These are phyloP conservation scores for Lophura nycthemera DNA, from an alignment of 2,113 vertebrate species.

Conservation along the genomic window DNA sequence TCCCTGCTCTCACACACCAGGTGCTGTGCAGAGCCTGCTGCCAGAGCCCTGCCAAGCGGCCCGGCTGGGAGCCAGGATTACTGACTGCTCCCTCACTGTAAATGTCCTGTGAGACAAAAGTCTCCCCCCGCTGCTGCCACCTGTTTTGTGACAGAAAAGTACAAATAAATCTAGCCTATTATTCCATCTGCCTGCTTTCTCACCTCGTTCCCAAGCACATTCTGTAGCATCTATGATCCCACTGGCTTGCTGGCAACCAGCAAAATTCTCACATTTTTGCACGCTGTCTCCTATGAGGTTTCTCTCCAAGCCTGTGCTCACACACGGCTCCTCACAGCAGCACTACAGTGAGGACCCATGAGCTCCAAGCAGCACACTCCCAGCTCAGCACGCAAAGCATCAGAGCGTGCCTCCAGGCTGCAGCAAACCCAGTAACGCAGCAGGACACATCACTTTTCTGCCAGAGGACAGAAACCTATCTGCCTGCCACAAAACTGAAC, in stretches of 20 bases:
- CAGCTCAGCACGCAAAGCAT: fast-evolving
- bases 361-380: fast-evolving
- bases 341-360: fast-evolving
- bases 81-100: not conserved
- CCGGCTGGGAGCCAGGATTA: not conserved
- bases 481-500: not conserved
- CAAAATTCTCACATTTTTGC: not conserved
- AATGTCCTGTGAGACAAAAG: not conserved
- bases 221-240: not conserved
- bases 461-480: not conserved
- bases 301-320: fast-evolving
- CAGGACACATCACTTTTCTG: not conserved
- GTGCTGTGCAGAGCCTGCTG: not conserved
- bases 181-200: not conserved
- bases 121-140: not conserved
- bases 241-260: not conserved
- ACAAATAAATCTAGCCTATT: not conserved
- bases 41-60: not conserved
- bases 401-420: not conserved
- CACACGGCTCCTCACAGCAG: not conserved
- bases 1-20: no score
- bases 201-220: not conserved
- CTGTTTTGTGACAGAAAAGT: not conserved
- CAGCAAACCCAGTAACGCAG: not conserved
- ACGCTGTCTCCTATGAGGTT: fast-evolving